Evolutionary conservation across 2,797 vertebrate species (phyloP).

Genomic region (Anguilla anguilla): DNA sequence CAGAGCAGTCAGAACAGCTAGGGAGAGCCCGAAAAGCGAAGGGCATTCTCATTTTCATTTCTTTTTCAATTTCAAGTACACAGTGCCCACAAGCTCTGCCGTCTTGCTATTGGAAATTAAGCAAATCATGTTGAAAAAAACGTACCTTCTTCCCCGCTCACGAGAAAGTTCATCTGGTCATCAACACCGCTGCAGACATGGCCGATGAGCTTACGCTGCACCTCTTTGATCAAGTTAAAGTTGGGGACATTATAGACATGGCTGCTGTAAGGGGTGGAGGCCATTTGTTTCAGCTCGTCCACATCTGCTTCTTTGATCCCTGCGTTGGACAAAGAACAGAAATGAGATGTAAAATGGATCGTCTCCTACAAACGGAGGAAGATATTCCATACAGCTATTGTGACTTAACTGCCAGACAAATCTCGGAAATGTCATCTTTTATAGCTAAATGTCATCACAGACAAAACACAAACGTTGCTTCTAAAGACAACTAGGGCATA

Average conservation of each 20-base stretch:
- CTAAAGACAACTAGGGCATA: constrained; percentile 41
- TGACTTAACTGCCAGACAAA: constrained; percentile 29
- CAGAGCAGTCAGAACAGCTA: background rate
- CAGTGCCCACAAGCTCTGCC: background rate
- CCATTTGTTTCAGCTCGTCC: constrained; percentile 85
- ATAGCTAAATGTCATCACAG: constrained; percentile 37
- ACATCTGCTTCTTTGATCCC: constrained; percentile 88
- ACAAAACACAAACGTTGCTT: constrained; percentile 33
- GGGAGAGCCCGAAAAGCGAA: background rate
- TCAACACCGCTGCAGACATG: constrained; percentile 87
- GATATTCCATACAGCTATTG: constrained; percentile 21
- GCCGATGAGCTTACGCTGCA: constrained; percentile 83
- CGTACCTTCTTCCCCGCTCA: constrained; percentile 92
- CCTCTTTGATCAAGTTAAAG: constrained; percentile 80
- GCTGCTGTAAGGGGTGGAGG: constrained; percentile 80
- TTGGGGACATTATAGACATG: constrained; percentile 83
- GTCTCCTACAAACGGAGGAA: background rate
- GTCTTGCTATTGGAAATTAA: background rate
- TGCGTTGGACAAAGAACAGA: constrained; percentile 48
- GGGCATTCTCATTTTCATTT: background rate
- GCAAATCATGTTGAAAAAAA: background rate
- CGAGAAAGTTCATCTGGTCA: constrained; percentile 82
- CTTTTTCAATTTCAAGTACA: background rate
- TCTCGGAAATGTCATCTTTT: constrained; percentile 35
- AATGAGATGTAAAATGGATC: background rate